phyloP scores from a whole-genome alignment of 2,888 invertebrate genomes.

The Eristalinus aeneus region DNA sequence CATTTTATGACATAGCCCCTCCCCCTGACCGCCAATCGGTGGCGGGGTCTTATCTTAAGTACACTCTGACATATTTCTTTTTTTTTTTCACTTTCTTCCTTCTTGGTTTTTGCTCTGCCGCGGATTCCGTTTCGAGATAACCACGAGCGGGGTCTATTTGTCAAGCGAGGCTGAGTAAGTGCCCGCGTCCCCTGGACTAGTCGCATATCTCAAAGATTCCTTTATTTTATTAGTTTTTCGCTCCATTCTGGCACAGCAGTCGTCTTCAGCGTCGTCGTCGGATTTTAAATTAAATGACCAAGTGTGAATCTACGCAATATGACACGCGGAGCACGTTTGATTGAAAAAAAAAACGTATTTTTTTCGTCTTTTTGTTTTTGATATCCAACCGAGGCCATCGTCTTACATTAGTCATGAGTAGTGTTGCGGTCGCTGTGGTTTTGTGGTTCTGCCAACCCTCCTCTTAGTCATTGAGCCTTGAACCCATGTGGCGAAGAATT shows the following conservation, averaged over 20 bases:
- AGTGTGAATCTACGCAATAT: not conserved
- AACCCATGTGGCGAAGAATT: not conserved
- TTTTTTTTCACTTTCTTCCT: not conserved
- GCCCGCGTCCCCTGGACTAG: not conserved
- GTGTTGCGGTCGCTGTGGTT: not conserved
- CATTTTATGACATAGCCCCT: not conserved
- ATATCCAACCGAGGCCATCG: not conserved
- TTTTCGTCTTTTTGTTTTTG: not conserved
- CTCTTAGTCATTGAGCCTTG: not conserved
- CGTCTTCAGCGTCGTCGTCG: not conserved
- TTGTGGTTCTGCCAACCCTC: not conserved
- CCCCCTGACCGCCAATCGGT: not conserved
- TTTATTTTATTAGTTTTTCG: not conserved
- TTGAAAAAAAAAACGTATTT: not conserved
- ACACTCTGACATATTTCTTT: not conserved
- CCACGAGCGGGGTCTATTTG: not conserved
- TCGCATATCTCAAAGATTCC: not conserved
- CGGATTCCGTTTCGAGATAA: not conserved
- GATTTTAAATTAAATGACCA: not conserved
- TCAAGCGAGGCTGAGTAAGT: not conserved
- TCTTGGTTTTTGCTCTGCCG: not conserved
- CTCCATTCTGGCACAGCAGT: not conserved
- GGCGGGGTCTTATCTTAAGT: not conserved
- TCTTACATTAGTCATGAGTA: not conserved
- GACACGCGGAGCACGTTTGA: no score